Percentiles rank a stretch among this genome's conserved stretches.
Evolutionary conservation across 2,888 invertebrate genomes (phyloP).

Genomic region (Torymus auratus): DNA sequence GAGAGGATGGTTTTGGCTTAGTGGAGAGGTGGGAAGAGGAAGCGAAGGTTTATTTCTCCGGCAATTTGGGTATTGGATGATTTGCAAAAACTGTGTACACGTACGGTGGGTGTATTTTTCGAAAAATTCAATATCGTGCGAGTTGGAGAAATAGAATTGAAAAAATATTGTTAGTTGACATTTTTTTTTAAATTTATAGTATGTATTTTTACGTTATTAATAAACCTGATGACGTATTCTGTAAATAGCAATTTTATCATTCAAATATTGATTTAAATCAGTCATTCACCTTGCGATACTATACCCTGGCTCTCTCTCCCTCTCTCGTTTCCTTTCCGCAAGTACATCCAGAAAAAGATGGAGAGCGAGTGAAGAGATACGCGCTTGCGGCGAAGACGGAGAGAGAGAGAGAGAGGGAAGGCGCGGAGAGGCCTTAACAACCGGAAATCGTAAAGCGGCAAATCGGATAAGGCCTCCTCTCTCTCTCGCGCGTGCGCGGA

Average conservation of each 20-base stretch:
- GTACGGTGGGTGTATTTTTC: not conserved
- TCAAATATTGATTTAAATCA: slow-evolving; percentile 24
- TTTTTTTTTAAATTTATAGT: too few species aligned
- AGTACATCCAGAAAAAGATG: slow-evolving; percentile 4
- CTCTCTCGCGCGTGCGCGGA: slow-evolving; percentile 22
- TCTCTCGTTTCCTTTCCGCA: not conserved
- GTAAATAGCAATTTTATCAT: not conserved
- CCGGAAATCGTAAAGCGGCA: slow-evolving; percentile 57
- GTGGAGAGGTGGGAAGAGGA: slow-evolving; percentile 11
- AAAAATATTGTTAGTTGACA: not conserved
- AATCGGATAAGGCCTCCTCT: slow-evolving; percentile 53
- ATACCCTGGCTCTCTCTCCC: not conserved
- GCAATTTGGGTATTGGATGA: not conserved
- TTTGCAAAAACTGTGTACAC: not conserved
- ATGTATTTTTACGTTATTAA: too few species aligned
- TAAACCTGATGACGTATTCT: not conserved
- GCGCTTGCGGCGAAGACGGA: slow-evolving; percentile 7
- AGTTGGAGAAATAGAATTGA: not conserved
- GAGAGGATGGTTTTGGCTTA: too few species aligned
- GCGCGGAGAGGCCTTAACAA: slow-evolving; percentile 43
- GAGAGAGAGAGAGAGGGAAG: slow-evolving; percentile 11
- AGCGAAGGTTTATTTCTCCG: not conserved
- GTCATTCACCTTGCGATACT: not conserved
- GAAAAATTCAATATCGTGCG: not conserved
- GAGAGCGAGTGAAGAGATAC: not conserved